Base-by-base conservation (phyloP, 1,140 invertebrate genomes). In the Dinothrombium tinctorium region DNA sequence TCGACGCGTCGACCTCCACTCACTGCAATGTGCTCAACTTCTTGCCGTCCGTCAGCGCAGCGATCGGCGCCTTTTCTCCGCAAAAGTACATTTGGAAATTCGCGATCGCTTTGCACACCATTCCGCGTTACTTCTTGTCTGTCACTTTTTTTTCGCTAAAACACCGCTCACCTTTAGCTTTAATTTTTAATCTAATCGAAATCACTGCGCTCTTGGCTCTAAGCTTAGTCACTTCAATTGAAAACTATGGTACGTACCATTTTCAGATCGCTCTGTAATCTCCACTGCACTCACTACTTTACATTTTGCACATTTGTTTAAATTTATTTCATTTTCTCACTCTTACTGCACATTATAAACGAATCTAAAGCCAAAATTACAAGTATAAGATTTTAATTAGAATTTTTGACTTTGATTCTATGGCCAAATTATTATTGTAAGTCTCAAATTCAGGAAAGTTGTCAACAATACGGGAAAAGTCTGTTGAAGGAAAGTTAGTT, bases 21-120 rank as follows among this genome's bases (percentile, higher is more conserved):
- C 80, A 86, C 55, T 89, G 83, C 56, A 60, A 66, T 50, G 69
- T 83, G 20, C 65, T 67, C 41, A 94, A 95, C 61, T 72, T 79
- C 49, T 65, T 94, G 40, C 87, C 87, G 33, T 92, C 87, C 3
- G 76, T 94, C 50, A 92, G 84, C 37, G 78, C 87, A 24, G 80
- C 84, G 3, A 87, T 92, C 54, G 83, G 86, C 12, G 75, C 75
- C 50, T 90, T 80, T 58, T 69, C 69, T 39, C 82, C 83, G 0
- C 84, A 94, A 56, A 70, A 69, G 50, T 73, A 82, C 50, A 67
- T 95, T 15, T 95, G 87, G 80, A 71, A 75, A 49, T 57, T 68
- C 36, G 74, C 78, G n/a, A 80, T 94, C 44, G 73, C 72, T 12
- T 53, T 78, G 35, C 84, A 92, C 60, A 69, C 74, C 26, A 56